Conservation (phyloP, 1,140 invertebrate genomes). For the Monomorium pharaonis region DNA sequence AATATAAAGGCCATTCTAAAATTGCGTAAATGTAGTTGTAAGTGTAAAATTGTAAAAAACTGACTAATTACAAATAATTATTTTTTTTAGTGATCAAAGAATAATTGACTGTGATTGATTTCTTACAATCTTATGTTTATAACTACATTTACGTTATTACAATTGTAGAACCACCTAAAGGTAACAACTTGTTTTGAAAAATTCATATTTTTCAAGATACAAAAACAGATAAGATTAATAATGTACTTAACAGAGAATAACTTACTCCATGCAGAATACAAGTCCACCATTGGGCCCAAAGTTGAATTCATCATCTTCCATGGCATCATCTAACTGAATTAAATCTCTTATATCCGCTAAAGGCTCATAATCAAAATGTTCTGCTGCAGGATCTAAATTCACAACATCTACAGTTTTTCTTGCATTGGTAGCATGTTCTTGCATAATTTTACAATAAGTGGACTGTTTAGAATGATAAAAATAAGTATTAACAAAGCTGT, state of each 20-base stretch:
- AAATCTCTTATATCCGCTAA: constrained; percentile 96
- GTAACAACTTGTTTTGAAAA: too few species aligned
- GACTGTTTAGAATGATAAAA: constrained; percentile 87
- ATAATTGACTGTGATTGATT: too few species aligned
- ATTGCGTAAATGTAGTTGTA: too few species aligned
- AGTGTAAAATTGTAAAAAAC: too few species aligned
- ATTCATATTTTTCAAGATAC: too few species aligned
- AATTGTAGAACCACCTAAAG: too few species aligned
- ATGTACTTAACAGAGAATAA: constrained; percentile 62
- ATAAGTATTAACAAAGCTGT: constrained; percentile 23
- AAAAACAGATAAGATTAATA: too few species aligned
- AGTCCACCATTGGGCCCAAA: constrained; percentile 99
- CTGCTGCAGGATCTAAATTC: constrained; percentile 99
- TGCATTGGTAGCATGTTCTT: constrained; percentile 92
- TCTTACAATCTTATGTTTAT: too few species aligned
- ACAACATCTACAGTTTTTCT: constrained; percentile 94
- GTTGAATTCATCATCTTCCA: constrained; percentile 97
- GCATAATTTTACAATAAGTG: constrained; percentile 97
- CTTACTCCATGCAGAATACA: constrained; percentile 98
- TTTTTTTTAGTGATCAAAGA: too few species aligned
- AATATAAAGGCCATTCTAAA: too few species aligned
- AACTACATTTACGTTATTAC: too few species aligned
- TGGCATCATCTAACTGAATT: constrained; percentile 97
- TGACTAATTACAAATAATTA: too few species aligned
- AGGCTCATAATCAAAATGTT: constrained; percentile 96